Percentiles rank a stretch among this genome's conserved stretches.
These are phyloP conservation scores for Hirudo medicinalis DNA, from an alignment of 1,140 invertebrate species.

Conservation along the genomic window DNA sequence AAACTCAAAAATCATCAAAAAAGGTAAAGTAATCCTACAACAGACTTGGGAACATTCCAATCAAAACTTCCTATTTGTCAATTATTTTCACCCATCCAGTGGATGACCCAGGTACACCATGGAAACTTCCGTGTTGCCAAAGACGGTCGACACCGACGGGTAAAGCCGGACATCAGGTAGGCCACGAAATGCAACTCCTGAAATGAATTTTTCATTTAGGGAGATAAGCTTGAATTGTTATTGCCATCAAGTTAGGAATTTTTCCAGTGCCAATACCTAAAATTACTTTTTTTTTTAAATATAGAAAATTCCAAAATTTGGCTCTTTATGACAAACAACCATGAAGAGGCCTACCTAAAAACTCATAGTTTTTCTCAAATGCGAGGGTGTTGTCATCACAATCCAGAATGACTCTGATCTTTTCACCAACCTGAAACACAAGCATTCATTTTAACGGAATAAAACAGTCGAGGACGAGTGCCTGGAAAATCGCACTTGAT, in stretches of 20 bases:
- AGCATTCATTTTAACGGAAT: background rate
- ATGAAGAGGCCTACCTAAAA: slow-evolving; percentile 52
- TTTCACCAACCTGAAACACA: slow-evolving; percentile 69
- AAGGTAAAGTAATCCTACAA: background rate
- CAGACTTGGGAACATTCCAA: background rate
- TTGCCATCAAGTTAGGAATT: no score
- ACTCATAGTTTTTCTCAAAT: slow-evolving; percentile 97
- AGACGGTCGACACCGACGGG: slow-evolving; percentile 90
- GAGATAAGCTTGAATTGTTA: no score
- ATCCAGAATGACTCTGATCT: slow-evolving; percentile 88
- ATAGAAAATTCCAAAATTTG: no score
- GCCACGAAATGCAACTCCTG: slow-evolving; percentile 81
- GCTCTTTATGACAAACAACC: background rate
- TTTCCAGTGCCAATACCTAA: no score
- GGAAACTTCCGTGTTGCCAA: slow-evolving; percentile 98
- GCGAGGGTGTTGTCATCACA: slow-evolving; percentile 92
- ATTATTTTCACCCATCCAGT: slow-evolving; percentile 57
- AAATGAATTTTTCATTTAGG: no score
- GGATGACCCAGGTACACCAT: slow-evolving; percentile 96
- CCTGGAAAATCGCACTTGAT: slow-evolving; percentile 57
- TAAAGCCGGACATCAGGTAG: slow-evolving; percentile 84
- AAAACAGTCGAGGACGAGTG: background rate
- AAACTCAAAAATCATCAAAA: no score
- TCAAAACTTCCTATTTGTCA: slow-evolving; percentile 9
- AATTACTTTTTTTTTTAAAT: no score